Evolutionary conservation across 2,888 invertebrate species (phyloP), one percentile per base, ranked within the genome.

Genomic region (Clusia tigrina): DNA sequence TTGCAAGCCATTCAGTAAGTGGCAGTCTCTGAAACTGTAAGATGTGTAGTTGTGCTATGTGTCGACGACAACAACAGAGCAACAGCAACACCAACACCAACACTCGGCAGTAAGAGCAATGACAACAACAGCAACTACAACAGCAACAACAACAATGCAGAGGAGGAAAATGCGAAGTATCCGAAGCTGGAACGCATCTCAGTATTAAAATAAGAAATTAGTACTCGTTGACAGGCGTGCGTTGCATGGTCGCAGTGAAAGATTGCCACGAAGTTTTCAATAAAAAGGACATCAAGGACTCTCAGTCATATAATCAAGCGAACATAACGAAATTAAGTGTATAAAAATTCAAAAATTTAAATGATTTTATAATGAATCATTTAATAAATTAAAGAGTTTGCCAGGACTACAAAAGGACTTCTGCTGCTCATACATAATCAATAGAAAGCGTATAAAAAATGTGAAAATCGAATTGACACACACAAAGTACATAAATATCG

Each of bases 61-160:
- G 32, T 9, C 32, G n/a, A 15, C 9, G n/a, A 42, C n/a, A 42
- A 42, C 12, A 42, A 42, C 42, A 42, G 32, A 54, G n/a, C 24
- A 54, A 54, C 24, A 54, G 1, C 25, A 37, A 17, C 18, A 54
- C 32, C 18, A 54, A 54, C 54, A 37, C 32, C 9, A 54, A 37
- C 37, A 32, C 17, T 15, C 18, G n/a, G 18, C 32, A 64, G 46
- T 59, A 60, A 48, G 55, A 54, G 52, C 17, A 46, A 51, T 53
- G 37, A 37, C 53, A 38, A 42, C 63, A 60, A 46, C 58, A 64
- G 17, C 55, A 42, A 42, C 54, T 60, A 54, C 15, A 61, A 53
- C 26, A 58, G 54, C 55, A 53, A 58, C 37, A 22, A 59, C 53
- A 53, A 24, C 24, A n/a, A n/a, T n/a, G n/a, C n/a, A n/a, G n/a